Evolutionary conservation across 2,797 vertebrate genomes (phyloP).

Genomic region (Hoplostethus atlanticus): DNA sequence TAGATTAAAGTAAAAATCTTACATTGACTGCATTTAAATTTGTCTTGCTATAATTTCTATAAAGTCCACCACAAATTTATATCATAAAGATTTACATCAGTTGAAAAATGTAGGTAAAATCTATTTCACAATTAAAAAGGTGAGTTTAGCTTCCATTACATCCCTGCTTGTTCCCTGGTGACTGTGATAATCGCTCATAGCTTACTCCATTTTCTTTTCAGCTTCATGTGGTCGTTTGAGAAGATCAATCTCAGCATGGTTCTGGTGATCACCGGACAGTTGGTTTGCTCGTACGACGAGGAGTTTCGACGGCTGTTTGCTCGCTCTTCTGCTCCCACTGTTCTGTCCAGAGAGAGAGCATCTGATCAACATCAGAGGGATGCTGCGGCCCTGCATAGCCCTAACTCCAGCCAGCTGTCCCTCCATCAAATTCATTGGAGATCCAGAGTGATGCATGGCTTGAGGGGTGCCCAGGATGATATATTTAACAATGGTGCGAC

Average conservation of each 20-base stretch:
- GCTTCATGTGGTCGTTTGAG: slow-evolving; percentile 95
- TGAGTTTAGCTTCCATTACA: neutral
- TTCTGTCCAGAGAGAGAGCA: slow-evolving; percentile 71
- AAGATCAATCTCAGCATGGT: slow-evolving; percentile 96
- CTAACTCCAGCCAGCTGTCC: slow-evolving; percentile 86
- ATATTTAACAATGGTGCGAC: slow-evolving; percentile 68
- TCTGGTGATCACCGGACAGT: slow-evolving; percentile 92
- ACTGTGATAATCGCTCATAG: neutral
- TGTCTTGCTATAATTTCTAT: no score
- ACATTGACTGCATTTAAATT: no score
- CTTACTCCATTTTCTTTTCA: slow-evolving; percentile 66
- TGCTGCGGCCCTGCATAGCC: slow-evolving; percentile 74
- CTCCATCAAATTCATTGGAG: slow-evolving; percentile 84
- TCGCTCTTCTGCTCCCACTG: slow-evolving; percentile 84
- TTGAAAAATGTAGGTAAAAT: neutral
- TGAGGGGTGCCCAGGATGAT: slow-evolving; percentile 66
- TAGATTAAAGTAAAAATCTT: no score
- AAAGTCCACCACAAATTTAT: neutral
- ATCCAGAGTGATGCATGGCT: slow-evolving; percentile 65
- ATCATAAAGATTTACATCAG: neutral
- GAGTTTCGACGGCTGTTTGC: slow-evolving; percentile 93
- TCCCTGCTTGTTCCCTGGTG: neutral
- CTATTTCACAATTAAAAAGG: neutral
- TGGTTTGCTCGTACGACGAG: slow-evolving; percentile 92
- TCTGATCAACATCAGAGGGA: slow-evolving; percentile 65